A percentile compares a stretch with the other conserved stretches of the same genome.
Evolutionary conservation across 2,797 vertebrate species (phyloP).

Genomic region (Philypnodon macrostomus): DNA sequence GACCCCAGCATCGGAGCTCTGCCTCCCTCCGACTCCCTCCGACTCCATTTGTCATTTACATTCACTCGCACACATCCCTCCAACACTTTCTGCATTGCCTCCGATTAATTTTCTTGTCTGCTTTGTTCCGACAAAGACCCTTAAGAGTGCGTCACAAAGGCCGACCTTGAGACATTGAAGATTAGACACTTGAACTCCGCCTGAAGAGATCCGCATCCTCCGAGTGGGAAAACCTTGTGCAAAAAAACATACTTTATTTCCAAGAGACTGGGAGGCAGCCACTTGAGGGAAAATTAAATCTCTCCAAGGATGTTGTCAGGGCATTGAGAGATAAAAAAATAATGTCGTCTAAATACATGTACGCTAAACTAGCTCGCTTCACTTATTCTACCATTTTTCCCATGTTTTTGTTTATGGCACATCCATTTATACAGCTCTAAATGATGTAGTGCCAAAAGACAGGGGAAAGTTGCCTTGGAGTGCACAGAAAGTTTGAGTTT

Average conservation of each 20-base stretch:
- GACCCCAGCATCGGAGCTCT: slow-evolving; percentile 58
- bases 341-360: slow-evolving; percentile 43
- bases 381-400: slow-evolving; percentile 18
- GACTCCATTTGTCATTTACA: slow-evolving; percentile 27
- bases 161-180: slow-evolving; percentile 67
- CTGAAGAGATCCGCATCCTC: slow-evolving; percentile 57
- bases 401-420: slow-evolving; percentile 47
- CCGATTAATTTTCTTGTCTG: slow-evolving; percentile 60
- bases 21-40: slow-evolving; percentile 31
- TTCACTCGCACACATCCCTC: slow-evolving; percentile 1
- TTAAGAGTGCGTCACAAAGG: slow-evolving; percentile 52
- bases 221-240: slow-evolving; percentile 63
- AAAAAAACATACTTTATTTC: slow-evolving; percentile 55
- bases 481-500: slow-evolving; percentile 24
- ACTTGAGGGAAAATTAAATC: slow-evolving; percentile 75
- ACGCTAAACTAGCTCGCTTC: slow-evolving; percentile 25
- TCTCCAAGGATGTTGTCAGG: slow-evolving; percentile 64
- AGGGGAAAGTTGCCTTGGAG: slow-evolving; percentile 21
- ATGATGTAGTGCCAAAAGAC: slow-evolving; percentile 19
- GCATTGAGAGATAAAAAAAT: slow-evolving; percentile 53
- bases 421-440: slow-evolving; percentile 31
- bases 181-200: slow-evolving; percentile 65
- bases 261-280: slow-evolving; percentile 58
- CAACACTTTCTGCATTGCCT: slow-evolving; percentile 44
- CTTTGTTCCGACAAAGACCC: slow-evolving; percentile 66